These are phyloP conservation scores for Agrilus mali DNA, from an alignment of 2,888 invertebrate species.

Conservation along the genomic window DNA sequence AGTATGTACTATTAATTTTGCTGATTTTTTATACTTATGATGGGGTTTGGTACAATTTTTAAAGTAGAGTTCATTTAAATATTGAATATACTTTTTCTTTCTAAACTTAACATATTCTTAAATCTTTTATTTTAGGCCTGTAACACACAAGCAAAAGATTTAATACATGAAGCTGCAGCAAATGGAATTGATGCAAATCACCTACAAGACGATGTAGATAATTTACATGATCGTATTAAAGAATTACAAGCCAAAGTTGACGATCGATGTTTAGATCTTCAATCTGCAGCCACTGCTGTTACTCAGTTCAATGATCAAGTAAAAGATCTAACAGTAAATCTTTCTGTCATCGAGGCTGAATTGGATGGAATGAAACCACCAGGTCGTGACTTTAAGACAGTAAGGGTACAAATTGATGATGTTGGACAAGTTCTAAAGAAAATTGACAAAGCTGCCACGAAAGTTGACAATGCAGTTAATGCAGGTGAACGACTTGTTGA, in stretches of 20 bases:
- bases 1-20: too few species aligned
- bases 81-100: constrained; percentile 11
- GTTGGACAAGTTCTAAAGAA: constrained; percentile 53
- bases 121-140: constrained; percentile 10
- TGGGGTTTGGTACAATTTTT: not conserved
- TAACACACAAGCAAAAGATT: constrained; percentile 56
- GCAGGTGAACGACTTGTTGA: constrained; percentile 69
- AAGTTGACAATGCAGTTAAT: constrained; percentile 53
- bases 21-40: too few species aligned
- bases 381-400: constrained; percentile 75
- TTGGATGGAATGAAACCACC: constrained; percentile 76
- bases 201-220: constrained; percentile 66
- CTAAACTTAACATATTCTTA: not conserved
- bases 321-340: constrained; percentile 61
- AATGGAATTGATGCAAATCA: constrained; percentile 65
- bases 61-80: constrained; percentile 16
- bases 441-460: constrained; percentile 51
- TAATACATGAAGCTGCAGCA: constrained; percentile 62
- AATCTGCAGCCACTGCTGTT: constrained; percentile 76
- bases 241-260: constrained; percentile 66
- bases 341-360: constrained; percentile 70
- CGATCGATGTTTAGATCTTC: constrained; percentile 65
- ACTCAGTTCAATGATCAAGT: constrained; percentile 82
- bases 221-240: constrained; percentile 60
- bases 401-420: constrained; percentile 74